Evolutionary conservation across 2,888 invertebrate genomes (phyloP), one percentile per base, ranked within the genome.

Genomic region (Monoplex corrugatus): DNA sequence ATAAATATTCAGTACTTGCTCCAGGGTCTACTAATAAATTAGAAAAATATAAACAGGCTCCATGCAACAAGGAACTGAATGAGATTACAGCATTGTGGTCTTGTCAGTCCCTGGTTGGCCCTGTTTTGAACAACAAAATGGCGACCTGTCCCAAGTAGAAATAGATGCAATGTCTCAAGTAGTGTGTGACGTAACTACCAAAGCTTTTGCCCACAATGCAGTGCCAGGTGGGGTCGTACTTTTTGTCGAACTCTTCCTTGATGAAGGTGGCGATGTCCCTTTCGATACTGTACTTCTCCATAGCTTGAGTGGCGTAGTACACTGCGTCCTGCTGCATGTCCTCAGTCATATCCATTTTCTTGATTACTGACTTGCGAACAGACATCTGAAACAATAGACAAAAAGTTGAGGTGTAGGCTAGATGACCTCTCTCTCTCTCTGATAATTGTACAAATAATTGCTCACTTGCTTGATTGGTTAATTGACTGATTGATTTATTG

Each of bases 251-350:
- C 96, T 99, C 99, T 96, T 99, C 99, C 97, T 99, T 99, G 96
- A 99, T 99, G 96, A 98, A 99, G 89, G 99, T 99, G 32, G 99
- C 99, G 95, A 99, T 99, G 96, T 99, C 99, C 98, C 99, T 99
- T 97, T 99, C 99, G 99, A 99, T 99, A 96, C 99, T 99, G 96
- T 98, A 99, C 96, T 99, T 99, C 96, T 99, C 99, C 92, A 99
- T 97, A 50, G 99, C 99, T 96, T 99, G 99, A 92, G 99, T 99
- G n/a, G 99, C 99, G 96, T 99, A 99, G 96, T 99, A 99, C 44
- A 99, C 99, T 94, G 99, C 99, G 96, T 99, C 99, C 96, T 99
- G 99, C 97, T 99, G 99, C 99, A 99, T 99, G 97, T 99, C 99
- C 97, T 99, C 99, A 95, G 98, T 98, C 99, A 99, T 99, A 97